These are phyloP conservation scores for Drosophila mimica DNA, from an alignment of 2,888 invertebrate genomes.

Conservation along the genomic window DNA sequence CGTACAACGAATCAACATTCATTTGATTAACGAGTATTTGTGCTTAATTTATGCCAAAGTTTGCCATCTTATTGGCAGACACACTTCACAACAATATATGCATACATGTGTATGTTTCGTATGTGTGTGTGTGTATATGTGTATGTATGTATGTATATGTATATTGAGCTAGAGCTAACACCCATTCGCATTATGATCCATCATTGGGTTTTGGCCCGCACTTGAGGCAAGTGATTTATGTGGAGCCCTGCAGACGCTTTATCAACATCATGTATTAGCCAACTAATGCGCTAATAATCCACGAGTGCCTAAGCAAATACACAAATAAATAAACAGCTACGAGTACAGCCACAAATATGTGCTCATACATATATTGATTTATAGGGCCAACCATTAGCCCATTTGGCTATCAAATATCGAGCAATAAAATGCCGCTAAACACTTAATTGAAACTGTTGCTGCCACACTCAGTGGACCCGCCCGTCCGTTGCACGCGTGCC, in stretches of 20 bases:
- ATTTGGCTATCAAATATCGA: slow-evolving; percentile 68
- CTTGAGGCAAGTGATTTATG: slow-evolving; percentile 59
- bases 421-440: slow-evolving; percentile 77
- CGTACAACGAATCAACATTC: slow-evolving; percentile 56
- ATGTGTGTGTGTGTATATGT: neutral
- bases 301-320: slow-evolving; percentile 73
- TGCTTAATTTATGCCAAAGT: slow-evolving; percentile 73
- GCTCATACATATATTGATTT: slow-evolving; percentile 65
- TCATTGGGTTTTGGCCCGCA: slow-evolving; percentile 47
- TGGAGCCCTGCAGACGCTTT: slow-evolving; percentile 36
- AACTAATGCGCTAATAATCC: slow-evolving; percentile 79
- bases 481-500: slow-evolving; percentile 13
- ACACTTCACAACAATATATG: slow-evolving; percentile 11
- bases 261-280: slow-evolving; percentile 69
- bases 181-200: slow-evolving; percentile 66
- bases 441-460: slow-evolving; percentile 80
- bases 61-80: slow-evolving; percentile 54
- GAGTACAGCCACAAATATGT: slow-evolving; percentile 3
- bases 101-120: neutral
- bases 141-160: neutral
- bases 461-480: neutral
- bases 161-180: slow-evolving; percentile 2
- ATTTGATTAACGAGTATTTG: slow-evolving; percentile 79
- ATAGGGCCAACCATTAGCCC: slow-evolving; percentile 47
- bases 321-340: slow-evolving; percentile 37